A percentile compares a stretch with the other conserved stretches of the same genome.
phyloP scores from a whole-genome alignment of 2,797 vertebrate genomes.

The Mergus octosetaceus region DNA sequence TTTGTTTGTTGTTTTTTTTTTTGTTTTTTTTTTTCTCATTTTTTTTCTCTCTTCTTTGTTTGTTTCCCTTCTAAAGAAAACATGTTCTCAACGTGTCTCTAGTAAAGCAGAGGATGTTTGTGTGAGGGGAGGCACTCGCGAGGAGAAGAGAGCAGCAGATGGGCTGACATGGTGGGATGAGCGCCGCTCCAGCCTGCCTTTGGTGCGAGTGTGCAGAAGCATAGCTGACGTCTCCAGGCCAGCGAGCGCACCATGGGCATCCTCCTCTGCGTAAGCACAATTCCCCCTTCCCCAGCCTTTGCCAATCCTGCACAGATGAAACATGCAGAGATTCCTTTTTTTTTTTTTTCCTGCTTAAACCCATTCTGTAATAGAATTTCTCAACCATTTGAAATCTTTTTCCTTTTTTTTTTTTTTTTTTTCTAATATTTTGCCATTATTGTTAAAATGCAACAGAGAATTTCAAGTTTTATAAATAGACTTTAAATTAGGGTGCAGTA shows the following conservation, averaged over 20 bases:
- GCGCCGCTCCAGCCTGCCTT: slow-evolving; percentile 9
- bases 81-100: not conserved
- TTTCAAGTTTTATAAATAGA: not conserved
- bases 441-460: not conserved
- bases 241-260: not conserved
- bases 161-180: slow-evolving; percentile 22
- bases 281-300: slow-evolving; percentile 11
- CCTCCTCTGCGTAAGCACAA: slow-evolving; percentile 49
- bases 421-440: not conserved
- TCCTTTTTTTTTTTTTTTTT: not conserved
- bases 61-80: not conserved
- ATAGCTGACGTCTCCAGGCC: slow-evolving; percentile 39
- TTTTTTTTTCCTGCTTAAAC: not conserved
- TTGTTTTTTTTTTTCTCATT: not conserved
- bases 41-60: not conserved
- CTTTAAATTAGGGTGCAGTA: not conserved
- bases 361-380: not conserved
- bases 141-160: not conserved
- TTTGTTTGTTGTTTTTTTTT: too few species aligned
- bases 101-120: not conserved
- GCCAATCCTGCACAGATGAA: not conserved
- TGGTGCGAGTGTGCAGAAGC: slow-evolving; percentile 7
- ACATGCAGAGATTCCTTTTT: not conserved
- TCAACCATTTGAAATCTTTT: not conserved
- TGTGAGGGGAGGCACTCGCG: not conserved